phyloP scores from a whole-genome alignment of 1,140 invertebrate species.

The Potamilus streckersoni region DNA sequence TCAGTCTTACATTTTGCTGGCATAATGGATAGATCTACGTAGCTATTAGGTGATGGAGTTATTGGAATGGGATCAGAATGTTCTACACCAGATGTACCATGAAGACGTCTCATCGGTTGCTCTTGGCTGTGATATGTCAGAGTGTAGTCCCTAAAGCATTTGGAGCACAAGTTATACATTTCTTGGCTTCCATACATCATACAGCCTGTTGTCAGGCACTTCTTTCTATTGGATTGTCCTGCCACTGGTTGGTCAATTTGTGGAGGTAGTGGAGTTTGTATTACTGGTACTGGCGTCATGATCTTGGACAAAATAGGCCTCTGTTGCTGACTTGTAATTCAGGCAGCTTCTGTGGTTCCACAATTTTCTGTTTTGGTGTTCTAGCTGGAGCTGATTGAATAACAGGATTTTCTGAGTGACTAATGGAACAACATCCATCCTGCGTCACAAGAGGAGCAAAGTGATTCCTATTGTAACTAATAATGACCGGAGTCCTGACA shows the following conservation, averaged over 20 bases:
- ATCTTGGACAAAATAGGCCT: background rate
- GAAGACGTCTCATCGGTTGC: background rate
- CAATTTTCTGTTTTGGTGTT: no score
- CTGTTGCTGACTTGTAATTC: background rate
- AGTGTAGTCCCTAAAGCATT: slow-evolving; percentile 36
- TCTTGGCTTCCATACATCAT: slow-evolving; percentile 41
- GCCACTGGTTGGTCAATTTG: no score
- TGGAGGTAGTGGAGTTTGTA: no score
- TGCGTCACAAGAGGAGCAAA: slow-evolving; percentile 79
- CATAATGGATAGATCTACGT: slow-evolving; percentile 3
- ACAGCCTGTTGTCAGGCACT: slow-evolving; percentile 42
- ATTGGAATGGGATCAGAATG: no score
- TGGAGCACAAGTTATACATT: slow-evolving; percentile 37
- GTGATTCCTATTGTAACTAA: slow-evolving; percentile 88
- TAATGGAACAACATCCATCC: slow-evolving; percentile 44
- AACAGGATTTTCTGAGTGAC: slow-evolving; percentile 20
- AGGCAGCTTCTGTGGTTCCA: background rate
- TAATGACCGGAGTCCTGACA: slow-evolving; percentile 69
- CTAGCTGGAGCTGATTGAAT: no score
- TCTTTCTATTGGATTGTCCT: background rate
- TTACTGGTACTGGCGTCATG: no score
- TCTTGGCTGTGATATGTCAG: slow-evolving; percentile 24
- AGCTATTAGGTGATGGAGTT: no score
- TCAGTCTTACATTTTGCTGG: slow-evolving; percentile 32
- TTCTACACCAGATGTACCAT: no score